A percentile compares a stretch with the other conserved stretches of the same genome.
These are phyloP conservation scores for Aquatica leii DNA, from an alignment of 2,888 invertebrate genomes.

Conservation along the genomic window DNA sequence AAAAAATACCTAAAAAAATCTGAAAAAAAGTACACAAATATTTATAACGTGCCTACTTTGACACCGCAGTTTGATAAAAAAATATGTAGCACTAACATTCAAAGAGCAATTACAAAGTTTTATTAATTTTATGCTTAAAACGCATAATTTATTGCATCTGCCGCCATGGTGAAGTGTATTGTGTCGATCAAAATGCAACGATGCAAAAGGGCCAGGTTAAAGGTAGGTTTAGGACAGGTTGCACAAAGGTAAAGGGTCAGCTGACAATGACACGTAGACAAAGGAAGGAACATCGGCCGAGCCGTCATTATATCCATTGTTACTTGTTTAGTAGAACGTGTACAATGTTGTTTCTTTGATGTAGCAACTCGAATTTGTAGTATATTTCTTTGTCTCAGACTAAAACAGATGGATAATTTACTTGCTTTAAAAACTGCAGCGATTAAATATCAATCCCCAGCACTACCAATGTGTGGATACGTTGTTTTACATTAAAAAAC, in stretches of 20 bases:
- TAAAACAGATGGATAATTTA: slow-evolving; percentile 35
- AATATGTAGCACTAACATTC: too few species aligned
- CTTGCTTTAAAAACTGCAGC: slow-evolving; percentile 34
- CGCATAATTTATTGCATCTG: slow-evolving; percentile 34
- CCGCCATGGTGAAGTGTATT: slow-evolving; percentile 52
- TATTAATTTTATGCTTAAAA: too few species aligned
- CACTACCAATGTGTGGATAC: too few species aligned
- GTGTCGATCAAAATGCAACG: slow-evolving; percentile 62
- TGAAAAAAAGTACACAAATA: too few species aligned
- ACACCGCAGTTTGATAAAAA: too few species aligned
- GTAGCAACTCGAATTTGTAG: slow-evolving; percentile 34
- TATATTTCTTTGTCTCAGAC: slow-evolving; percentile 34
- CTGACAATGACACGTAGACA: slow-evolving; percentile 84
- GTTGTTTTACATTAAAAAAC: slow-evolving; percentile 18
- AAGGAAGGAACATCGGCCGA: slow-evolving; percentile 69
- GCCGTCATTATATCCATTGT: slow-evolving; percentile 57
- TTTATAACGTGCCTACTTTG: too few species aligned
- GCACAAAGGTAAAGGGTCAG: slow-evolving; percentile 58
- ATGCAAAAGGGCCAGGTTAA: slow-evolving; percentile 56
- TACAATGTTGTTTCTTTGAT: slow-evolving; percentile 55
- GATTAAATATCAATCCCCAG: slow-evolving; percentile 14
- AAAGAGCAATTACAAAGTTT: too few species aligned
- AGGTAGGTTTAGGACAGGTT: slow-evolving; percentile 53
- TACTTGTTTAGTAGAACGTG: slow-evolving; percentile 45
- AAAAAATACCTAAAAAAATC: too few species aligned